Conservation (phyloP, 2,797 vertebrate species). For the Acipenser transmontanus region DNA sequence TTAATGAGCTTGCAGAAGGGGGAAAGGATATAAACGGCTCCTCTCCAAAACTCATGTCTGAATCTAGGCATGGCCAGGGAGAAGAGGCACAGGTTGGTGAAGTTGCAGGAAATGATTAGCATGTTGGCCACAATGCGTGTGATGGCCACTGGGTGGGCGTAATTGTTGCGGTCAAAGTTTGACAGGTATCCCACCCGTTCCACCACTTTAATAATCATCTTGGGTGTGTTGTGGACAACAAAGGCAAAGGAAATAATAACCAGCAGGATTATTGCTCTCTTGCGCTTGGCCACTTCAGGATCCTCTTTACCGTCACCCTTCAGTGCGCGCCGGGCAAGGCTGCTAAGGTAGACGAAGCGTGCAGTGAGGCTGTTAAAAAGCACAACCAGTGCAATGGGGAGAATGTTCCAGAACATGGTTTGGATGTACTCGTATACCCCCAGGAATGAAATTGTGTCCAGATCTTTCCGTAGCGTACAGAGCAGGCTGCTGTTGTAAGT, state of each 20-base stretch:
- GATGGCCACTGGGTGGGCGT: slow-evolving; percentile 21
- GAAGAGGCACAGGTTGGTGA: slow-evolving; percentile 24
- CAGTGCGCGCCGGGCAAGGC: slow-evolving; percentile 10
- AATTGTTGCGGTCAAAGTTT: slow-evolving; percentile 21
- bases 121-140: slow-evolving; percentile 24
- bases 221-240: slow-evolving; percentile 21
- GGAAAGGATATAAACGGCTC: not conserved
- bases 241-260: slow-evolving; percentile 22
- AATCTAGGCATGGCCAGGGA: slow-evolving; percentile 22
- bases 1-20: not conserved
- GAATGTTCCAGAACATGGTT: slow-evolving; percentile 22
- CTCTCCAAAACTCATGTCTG: slow-evolving; percentile 16
- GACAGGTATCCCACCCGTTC: slow-evolving; percentile 20
- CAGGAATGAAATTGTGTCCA: slow-evolving; percentile 22
- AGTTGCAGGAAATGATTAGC: slow-evolving; percentile 22
- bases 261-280: slow-evolving; percentile 22
- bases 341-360: slow-evolving; percentile 18
- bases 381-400: slow-evolving; percentile 18
- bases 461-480: slow-evolving; percentile 19
- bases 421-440: slow-evolving; percentile 24
- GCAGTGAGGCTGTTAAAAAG: slow-evolving; percentile 22
- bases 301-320: slow-evolving; percentile 18
- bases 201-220: slow-evolving; percentile 25
- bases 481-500: slow-evolving; percentile 16
- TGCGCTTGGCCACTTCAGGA: slow-evolving; percentile 18